Evolutionary conservation across 2,797 vertebrate species (phyloP), one percentile per base, ranked within the genome.

Genomic region (Labeo calbasu): DNA sequence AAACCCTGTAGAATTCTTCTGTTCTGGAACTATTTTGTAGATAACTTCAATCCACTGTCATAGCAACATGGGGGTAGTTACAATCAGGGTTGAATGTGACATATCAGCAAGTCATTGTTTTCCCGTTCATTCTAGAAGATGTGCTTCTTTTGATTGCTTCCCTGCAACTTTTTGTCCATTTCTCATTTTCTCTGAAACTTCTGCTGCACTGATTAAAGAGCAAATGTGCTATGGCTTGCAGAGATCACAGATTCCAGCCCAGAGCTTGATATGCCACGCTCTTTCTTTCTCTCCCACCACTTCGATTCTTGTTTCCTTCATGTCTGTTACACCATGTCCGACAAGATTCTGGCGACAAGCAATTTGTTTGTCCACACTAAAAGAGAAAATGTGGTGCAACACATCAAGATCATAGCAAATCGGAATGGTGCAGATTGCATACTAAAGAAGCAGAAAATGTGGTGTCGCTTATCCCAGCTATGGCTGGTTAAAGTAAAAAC

Each of bases 51-150:
- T 9, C 13, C 19, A 10, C 48, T 68, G 28, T n/a, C 77, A 79
- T 69, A 21, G 48, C 48, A 68, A 69, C 32, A 69, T 25, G 3
- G 50, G 66, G 12, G 17, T 79, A 17, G 14, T 55, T 68, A 5
- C 21, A 80, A 12, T 69, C 21, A 69, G 21, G 14, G 65, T 43
- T 69, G 78, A 53, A 43, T 69, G 21, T 17, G 32, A 55, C 32
- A 36, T 51, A 36, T 55, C 65, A 69, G 32, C 21, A 43, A 57
- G 21, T 77, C 28, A 75, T 61, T 63, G 57, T 61, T 46, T 77
- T 77, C 43, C 59, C 57, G 23, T 82, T 73, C 43, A 32, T 72
- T 51, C 55, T 63, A 73, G 19, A 61, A 50, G 80, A 82, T 82
- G 57, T 32, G 28, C 19, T 73, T 13, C 80, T 51, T 57, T 76